phyloP scores from a whole-genome alignment of 2,888 invertebrate species.

The Meiosimyza platycephala region DNA sequence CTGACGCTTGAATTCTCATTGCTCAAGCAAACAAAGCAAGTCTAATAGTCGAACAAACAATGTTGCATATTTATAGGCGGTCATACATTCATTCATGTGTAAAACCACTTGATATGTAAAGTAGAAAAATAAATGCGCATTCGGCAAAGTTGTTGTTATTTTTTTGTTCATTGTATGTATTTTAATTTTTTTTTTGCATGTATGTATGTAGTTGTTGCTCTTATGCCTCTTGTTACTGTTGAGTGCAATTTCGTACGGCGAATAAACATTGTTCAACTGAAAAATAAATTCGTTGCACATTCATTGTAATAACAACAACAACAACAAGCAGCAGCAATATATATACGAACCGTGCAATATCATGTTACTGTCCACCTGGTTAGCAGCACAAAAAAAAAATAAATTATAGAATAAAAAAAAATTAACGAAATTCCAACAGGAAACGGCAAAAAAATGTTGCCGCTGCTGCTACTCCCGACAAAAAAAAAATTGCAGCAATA shows the following conservation, averaged over 20 bases:
- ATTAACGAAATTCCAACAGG: slow-evolving; percentile 41
- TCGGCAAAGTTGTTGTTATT: slow-evolving; percentile 32
- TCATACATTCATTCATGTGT: slow-evolving; percentile 13
- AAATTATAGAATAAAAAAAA: slow-evolving; percentile 36
- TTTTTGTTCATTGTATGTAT: slow-evolving; percentile 14
- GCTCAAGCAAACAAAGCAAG: too few relatives aligned
- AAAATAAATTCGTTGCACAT: slow-evolving; percentile 29
- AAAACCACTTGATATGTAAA: slow-evolving; percentile 27
- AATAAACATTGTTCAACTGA: slow-evolving; percentile 30
- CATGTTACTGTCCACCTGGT: background rate
- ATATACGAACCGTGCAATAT: too few relatives aligned
- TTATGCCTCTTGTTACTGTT: slow-evolving; percentile 8
- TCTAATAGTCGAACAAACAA: background rate
- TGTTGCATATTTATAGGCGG: slow-evolving; percentile 54
- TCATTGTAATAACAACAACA: too few relatives aligned
- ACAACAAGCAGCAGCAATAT: background rate
- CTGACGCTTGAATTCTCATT: too few relatives aligned
- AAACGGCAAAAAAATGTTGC: slow-evolving; percentile 49
- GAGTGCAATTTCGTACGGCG: slow-evolving; percentile 28
- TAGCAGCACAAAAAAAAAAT: background rate
- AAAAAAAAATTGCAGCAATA: slow-evolving; percentile 50
- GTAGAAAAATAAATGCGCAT: slow-evolving; percentile 43
- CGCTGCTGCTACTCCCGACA: slow-evolving; percentile 9
- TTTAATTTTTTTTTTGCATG: slow-evolving; percentile 6
- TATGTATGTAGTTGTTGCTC: background rate